Percentiles rank a stretch among this genome's conserved stretches.
These are phyloP conservation scores for Laodelphax striatellus DNA, from an alignment of 1,140 invertebrate species.

Conservation along the genomic window DNA sequence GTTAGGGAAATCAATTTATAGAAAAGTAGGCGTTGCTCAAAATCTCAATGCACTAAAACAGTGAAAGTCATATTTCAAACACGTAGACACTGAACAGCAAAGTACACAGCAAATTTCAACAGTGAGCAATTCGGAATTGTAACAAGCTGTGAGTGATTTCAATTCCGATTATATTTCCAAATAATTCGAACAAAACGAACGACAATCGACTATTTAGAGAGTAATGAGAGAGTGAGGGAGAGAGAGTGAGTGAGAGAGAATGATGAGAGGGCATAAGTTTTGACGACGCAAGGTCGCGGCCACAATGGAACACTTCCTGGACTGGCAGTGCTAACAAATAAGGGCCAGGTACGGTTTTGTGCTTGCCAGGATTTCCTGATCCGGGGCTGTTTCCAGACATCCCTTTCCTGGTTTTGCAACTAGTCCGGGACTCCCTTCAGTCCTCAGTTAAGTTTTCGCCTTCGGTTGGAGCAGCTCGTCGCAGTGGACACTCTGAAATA, in stretches of 20 bases:
- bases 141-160: no score
- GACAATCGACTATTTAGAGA: not conserved
- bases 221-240: not conserved
- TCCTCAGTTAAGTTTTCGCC: not conserved
- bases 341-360: conserved; percentile 3
- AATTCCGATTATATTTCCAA: no score
- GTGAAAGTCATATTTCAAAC: no score
- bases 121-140: no score
- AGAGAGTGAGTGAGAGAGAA: not conserved
- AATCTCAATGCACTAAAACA: no score
- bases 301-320: conserved; percentile 1
- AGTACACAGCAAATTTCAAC: no score
- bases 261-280: not conserved
- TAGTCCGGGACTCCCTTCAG: not conserved
- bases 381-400: conserved; percentile 6
- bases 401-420: conserved; percentile 7
- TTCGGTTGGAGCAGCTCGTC: not conserved
- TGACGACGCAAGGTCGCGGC: not conserved
- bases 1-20: no score
- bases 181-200: no score
- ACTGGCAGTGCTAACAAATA: not conserved
- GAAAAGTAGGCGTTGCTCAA: no score
- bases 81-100: no score
- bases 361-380: conserved; percentile 6
- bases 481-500: not conserved